Percentiles rank a stretch among this genome's conserved stretches.
Conservation (phyloP, 2,797 vertebrate species). For the Mastacembelus armatus region DNA sequence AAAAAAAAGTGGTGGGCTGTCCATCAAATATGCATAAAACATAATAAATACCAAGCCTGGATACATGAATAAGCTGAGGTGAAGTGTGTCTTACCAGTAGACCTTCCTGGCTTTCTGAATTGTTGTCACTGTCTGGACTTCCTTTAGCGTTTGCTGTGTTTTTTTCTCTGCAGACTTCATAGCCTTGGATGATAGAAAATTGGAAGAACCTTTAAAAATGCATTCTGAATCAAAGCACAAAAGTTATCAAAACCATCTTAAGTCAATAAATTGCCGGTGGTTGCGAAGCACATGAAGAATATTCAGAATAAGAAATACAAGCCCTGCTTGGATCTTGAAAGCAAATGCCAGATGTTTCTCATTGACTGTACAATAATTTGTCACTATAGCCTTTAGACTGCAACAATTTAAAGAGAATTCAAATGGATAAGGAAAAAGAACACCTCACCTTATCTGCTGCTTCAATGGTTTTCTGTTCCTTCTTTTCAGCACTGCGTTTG, state of each 20-base stretch:
- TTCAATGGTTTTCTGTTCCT: constrained; percentile 97
- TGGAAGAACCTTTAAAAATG: background rate
- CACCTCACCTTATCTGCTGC: constrained; percentile 92
- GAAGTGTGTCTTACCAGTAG: constrained; percentile 88
- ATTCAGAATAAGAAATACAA: too few species aligned
- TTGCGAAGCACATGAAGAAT: too few species aligned
- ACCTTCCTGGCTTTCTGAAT: constrained; percentile 98
- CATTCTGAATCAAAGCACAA: background rate
- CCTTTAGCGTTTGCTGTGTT: constrained; percentile 96
- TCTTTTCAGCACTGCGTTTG: constrained; percentile 94
- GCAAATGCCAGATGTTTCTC: background rate
- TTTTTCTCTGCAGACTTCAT: constrained; percentile 99
- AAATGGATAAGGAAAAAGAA: background rate
- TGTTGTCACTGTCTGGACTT: constrained; percentile 96
- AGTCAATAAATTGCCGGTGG: too few species aligned
- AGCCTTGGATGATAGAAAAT: constrained; percentile 80
- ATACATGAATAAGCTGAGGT: background rate
- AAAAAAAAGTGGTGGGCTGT: too few species aligned
- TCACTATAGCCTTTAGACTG: background rate
- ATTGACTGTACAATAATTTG: background rate
- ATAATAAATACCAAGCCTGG: background rate
- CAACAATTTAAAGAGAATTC: background rate
- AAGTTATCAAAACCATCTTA: too few species aligned
- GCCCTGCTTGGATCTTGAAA: background rate
- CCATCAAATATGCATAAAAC: background rate